Conservation (phyloP, 2,888 invertebrate genomes). For the Rosalia funebris region DNA sequence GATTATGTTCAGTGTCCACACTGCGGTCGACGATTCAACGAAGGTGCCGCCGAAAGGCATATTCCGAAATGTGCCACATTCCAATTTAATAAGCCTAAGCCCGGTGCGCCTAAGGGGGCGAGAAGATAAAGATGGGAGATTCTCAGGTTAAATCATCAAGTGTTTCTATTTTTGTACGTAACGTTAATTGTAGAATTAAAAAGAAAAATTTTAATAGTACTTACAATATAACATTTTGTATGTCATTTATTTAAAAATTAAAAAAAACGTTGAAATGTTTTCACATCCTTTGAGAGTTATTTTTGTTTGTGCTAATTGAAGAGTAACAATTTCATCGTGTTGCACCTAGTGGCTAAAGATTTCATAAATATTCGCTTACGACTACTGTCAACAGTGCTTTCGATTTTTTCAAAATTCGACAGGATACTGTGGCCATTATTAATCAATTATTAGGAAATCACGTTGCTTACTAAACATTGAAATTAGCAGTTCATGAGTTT, state of each 20-base stretch:
- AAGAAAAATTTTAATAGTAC: not conserved
- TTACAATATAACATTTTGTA: not conserved
- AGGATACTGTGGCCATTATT: too few relatives aligned
- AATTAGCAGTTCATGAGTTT: too few relatives aligned
- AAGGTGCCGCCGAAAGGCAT: slow-evolving; percentile 86
- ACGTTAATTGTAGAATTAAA: not conserved
- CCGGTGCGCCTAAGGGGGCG: slow-evolving; percentile 13
- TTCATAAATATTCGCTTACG: too few relatives aligned
- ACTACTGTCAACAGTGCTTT: too few relatives aligned
- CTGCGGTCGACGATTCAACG: slow-evolving; percentile 84
- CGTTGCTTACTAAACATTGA: too few relatives aligned
- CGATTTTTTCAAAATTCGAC: too few relatives aligned
- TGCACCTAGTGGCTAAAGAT: too few relatives aligned
- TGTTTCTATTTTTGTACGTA: slow-evolving; percentile 2
- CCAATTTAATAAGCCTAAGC: slow-evolving; percentile 72
- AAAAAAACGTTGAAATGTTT: not conserved
- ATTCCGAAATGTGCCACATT: slow-evolving; percentile 91
- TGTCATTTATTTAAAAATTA: not conserved
- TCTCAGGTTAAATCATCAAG: not conserved
- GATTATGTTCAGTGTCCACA: slow-evolving; percentile 92
- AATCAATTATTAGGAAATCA: too few relatives aligned
- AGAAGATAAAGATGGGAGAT: slow-evolving; percentile 6
- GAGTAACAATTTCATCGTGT: too few relatives aligned
- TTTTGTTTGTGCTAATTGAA: not conserved
- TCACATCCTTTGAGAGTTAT: not conserved